Percentiles rank a stretch among this genome's conserved stretches.
Conservation (phyloP, 35 echinoderm and acorn worm genomes). For the Diadema setosum region DNA sequence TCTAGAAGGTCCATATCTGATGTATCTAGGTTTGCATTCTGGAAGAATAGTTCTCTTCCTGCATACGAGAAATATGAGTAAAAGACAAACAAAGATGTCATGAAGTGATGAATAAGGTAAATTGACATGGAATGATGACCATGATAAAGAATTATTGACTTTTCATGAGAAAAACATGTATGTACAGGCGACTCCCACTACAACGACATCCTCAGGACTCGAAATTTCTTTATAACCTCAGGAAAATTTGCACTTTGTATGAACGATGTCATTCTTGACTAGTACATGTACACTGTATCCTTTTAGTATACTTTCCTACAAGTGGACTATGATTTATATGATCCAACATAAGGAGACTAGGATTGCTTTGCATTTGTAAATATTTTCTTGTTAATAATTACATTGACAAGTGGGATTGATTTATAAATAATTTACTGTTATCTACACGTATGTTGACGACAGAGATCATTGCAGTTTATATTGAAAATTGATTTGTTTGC, state of each 20-base stretch:
- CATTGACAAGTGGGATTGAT: too few species aligned
- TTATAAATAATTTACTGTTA: too few species aligned
- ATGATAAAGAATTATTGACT: not conserved
- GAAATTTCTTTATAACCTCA: not conserved
- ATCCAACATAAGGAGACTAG: too few species aligned
- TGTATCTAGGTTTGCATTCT: slow-evolving; percentile 54
- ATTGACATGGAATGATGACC: not conserved
- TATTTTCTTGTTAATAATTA: too few species aligned
- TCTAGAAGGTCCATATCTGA: slow-evolving; percentile 86
- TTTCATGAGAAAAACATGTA: not conserved
- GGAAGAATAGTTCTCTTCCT: slow-evolving; percentile 84
- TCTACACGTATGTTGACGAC: too few species aligned
- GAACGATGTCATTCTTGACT: too few species aligned
- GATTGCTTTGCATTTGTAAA: too few species aligned
- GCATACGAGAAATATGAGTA: not conserved
- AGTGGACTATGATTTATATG: too few species aligned
- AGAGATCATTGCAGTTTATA: too few species aligned
- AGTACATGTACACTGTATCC: too few species aligned
- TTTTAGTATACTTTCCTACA: too few species aligned
- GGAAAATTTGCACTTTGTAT: too few species aligned
- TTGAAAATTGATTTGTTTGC: not conserved
- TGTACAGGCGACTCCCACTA: not conserved
- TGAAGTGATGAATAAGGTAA: not conserved
- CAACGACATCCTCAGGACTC: not conserved
- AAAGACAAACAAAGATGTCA: not conserved